These are phyloP conservation scores for Pyrrhosoma nymphula DNA, from an alignment of 2,888 invertebrate species.

Conservation along the genomic window DNA sequence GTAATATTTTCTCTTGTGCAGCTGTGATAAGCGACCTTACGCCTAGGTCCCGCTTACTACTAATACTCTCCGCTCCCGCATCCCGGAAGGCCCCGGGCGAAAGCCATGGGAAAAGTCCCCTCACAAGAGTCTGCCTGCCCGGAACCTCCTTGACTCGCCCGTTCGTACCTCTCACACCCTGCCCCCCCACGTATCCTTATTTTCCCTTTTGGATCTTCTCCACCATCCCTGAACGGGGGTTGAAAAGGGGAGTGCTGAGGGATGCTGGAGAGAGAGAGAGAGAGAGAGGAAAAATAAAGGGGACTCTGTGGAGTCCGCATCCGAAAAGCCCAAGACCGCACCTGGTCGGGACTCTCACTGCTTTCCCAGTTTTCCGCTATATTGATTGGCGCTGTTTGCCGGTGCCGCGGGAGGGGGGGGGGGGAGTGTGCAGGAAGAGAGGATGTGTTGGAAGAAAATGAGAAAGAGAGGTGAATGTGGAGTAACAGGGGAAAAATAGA, in stretches of 20 bases:
- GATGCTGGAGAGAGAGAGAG: not conserved
- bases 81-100: not conserved
- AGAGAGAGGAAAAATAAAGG: not conserved
- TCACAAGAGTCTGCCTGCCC: no score
- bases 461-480: not conserved
- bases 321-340: constrained; percentile 18
- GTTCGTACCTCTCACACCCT: not conserved
- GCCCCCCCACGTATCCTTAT: not conserved
- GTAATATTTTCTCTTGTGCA: no score
- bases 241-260: not conserved
- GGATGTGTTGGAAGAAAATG: not conserved
- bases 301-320: not conserved
- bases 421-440: not conserved
- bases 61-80: not conserved
- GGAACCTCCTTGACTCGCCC: no score
- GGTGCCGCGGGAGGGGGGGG: not conserved
- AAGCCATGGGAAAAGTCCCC: no score
- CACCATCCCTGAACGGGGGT: not conserved
- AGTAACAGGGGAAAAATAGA: not conserved
- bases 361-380: constrained; percentile 46
- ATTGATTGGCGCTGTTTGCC: constrained; percentile 64
- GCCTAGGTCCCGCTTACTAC: no score
- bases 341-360: constrained; percentile 14
- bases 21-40: no score
- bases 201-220: not conserved